phyloP scores from a whole-genome alignment of 1,140 invertebrate species.

The Polyergus mexicanus region DNA sequence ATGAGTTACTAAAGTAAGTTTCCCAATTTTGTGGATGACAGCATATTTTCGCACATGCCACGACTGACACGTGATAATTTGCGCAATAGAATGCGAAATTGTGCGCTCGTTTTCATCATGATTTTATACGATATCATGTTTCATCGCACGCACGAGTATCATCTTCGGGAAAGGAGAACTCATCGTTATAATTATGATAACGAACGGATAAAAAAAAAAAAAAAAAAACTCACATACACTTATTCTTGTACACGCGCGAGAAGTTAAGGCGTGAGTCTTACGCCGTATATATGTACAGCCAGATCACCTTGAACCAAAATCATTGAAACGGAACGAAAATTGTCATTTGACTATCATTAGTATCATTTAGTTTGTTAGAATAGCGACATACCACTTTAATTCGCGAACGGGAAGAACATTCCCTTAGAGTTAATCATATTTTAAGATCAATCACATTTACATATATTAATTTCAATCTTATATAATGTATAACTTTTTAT shows the following conservation, averaged over 20 bases:
- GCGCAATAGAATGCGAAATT: neutral
- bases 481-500: neutral
- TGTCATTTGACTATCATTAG: slow-evolving; percentile 80
- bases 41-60: neutral
- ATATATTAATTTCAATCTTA: neutral
- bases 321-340: slow-evolving; percentile 82
- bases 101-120: slow-evolving; percentile 12
- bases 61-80: neutral
- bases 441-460: neutral
- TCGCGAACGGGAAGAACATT: neutral
- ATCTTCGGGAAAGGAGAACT: neutral
- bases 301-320: slow-evolving; percentile 85
- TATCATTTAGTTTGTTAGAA: slow-evolving; percentile 32
- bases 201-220: neutral
- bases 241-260: neutral
- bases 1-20: too few relatives aligned
- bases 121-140: slow-evolving; percentile 11
- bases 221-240: neutral
- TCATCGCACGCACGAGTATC: slow-evolving; percentile 16
- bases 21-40: neutral
- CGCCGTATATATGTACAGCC: neutral
- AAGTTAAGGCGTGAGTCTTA: slow-evolving; percentile 32
- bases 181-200: neutral
- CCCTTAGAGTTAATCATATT: neutral
- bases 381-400: neutral